Base-by-base conservation (phyloP, 35 echinoderm and acorn worm species). In the Ophiothrix spiculata region DNA sequence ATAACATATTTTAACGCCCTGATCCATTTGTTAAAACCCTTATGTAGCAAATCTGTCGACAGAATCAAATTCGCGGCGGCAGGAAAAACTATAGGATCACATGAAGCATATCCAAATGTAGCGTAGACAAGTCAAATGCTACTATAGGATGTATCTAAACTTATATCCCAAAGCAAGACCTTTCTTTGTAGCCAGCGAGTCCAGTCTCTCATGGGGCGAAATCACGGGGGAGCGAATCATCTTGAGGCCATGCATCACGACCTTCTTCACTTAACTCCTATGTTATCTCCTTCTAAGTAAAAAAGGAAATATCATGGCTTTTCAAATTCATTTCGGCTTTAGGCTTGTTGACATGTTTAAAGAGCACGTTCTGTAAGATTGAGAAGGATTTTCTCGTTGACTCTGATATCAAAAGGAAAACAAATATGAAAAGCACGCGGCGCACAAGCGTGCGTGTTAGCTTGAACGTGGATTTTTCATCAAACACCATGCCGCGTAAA, bases 401-500 rank as follows among this genome's bases (percentile, higher is more conserved):
- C 23, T n/a, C 4, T 25, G 16, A 15, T n/a, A 25, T 69, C 29
- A 28, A 25, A 25, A 69, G 29, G 60, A 25, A 25, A 25, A 49
- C 19, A 19, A 19, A 49, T 12, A 69, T 69, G 60, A 69, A 69
- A 69, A 69, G 60, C 60, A 69, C 60, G 60, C 60, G 60, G 60
- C 60, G 23, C 60, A 69, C 60, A n/a, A n/a, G 60, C 60, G 17
- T 69, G 60, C 25, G 29, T 69, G 60, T 69, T 69, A 25, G 60
- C 29, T 69, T 69, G 29, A 69, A 69, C 60, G 29, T n/a, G 3
- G 29, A 10, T 69, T 69, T n/a, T n/a, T n/a, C n/a, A n/a, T 69
- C 60, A 69, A 69, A 69, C 29, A 69, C 60, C 60, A 69, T 28
- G 60, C 60, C 60, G 60, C 60, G 60, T 69, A 69, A 69, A 25